Conservation (phyloP, 2,113 vertebrate genomes). For the Ptilorrhoa leucosticta region DNA sequence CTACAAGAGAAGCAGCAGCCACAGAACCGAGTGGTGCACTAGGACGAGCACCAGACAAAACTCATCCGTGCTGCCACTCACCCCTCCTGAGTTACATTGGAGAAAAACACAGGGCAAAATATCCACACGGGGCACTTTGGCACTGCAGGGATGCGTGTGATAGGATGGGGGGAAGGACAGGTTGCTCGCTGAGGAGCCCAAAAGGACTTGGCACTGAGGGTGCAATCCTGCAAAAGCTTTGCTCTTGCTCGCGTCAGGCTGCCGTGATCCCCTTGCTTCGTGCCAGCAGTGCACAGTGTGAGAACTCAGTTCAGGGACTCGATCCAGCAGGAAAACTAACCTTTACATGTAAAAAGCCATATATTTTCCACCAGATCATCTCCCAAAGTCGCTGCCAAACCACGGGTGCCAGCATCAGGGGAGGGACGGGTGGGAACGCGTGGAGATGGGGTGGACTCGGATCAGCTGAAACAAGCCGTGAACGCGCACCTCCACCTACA, state of each 20-base stretch:
- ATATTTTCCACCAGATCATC: background rate
- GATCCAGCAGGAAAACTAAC: background rate
- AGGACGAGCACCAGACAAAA: background rate
- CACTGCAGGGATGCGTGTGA: background rate
- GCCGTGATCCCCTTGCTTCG: background rate
- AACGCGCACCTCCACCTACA: background rate
- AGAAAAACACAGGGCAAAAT: background rate
- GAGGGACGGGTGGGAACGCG: background rate
- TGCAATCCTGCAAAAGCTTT: background rate
- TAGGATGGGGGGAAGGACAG: background rate
- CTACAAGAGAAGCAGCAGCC: background rate
- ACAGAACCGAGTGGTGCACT: background rate
- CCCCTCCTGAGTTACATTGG: background rate
- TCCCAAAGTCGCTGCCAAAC: background rate
- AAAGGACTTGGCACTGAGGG: background rate
- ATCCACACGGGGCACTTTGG: background rate
- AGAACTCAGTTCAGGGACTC: background rate
- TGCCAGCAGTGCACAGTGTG: background rate
- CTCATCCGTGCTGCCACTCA: background rate
- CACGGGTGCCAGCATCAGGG: background rate
- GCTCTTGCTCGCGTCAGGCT: background rate
- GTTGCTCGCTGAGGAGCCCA: fast-evolving
- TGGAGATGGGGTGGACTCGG: background rate
- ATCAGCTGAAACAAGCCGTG: background rate
- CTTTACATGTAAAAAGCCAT: background rate